Percentiles rank a stretch among this genome's conserved stretches.
Evolutionary conservation across 2,797 vertebrate genomes (phyloP).

Genomic region (Sebastes oblongus): DNA sequence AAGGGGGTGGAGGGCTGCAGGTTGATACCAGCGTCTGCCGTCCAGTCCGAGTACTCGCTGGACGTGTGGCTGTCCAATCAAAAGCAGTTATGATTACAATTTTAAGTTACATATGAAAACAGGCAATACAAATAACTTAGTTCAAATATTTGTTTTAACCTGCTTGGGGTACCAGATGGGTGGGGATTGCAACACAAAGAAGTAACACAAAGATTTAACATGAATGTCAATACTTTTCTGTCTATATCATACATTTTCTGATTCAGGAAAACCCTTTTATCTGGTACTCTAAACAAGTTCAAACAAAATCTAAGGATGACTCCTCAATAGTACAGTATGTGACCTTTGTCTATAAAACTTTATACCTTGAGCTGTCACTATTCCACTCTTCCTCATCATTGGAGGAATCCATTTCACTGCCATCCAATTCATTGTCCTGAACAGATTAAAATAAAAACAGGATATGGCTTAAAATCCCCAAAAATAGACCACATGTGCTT

Average conservation of each 20-base stretch:
- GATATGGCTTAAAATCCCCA: not conserved
- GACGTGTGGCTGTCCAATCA: conserved; percentile 85
- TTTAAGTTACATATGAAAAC: not conserved
- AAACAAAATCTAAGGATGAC: not conserved
- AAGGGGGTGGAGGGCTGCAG: conserved; percentile 87
- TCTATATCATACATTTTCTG: not conserved
- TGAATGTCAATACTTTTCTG: not conserved
- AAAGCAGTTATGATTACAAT: conserved; percentile 3
- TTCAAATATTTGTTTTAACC: conserved; percentile 1
- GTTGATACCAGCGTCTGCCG: conserved; percentile 91
- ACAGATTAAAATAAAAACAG: not conserved
- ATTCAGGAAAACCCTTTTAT: not conserved
- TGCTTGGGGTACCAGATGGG: conserved; percentile 21
- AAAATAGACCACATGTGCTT: not conserved
- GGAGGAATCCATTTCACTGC: conserved; percentile 83
- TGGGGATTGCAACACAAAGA: not conserved
- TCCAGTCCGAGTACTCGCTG: conserved; percentile 96
- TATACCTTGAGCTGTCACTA: conserved; percentile 92
- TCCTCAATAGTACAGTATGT: not conserved
- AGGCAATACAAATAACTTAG: not conserved
- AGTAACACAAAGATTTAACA: not conserved
- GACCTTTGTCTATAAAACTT: not conserved
- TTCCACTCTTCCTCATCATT: conserved; percentile 94
- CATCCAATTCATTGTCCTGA: conserved; percentile 82
- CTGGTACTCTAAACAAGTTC: conserved; percentile 20